Evolutionary conservation across 2,113 vertebrate genomes (phyloP), one percentile per base, ranked within the genome.

Genomic region (Paracanthobrama guichenoti): DNA sequence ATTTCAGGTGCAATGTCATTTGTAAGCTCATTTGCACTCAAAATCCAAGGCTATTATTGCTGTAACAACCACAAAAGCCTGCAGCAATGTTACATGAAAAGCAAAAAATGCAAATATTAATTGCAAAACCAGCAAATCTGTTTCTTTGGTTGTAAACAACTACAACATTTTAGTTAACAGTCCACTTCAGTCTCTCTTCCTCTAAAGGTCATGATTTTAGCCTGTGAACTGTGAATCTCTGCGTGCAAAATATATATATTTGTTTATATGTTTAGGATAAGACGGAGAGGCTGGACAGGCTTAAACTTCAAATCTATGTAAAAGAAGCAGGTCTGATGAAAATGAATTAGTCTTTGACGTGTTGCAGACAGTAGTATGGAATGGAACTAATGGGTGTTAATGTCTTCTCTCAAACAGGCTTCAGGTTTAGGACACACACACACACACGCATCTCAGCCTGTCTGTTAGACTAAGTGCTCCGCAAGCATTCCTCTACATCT

Each of bases 1-100:
- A 35, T 76, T 78, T 78, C 22, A 62, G 39, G 44, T 44, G 39
- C 26, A 11, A 26, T 62, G n/a, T 79, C 35, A 62, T 26, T 77
- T 46, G 31, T 18, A 11, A 86, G 2, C 10, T 64, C 6, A 62
- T 76, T 72, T 62, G 55, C 24, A 80, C 39, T 73, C 48, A 39
- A 69, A 82, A 18, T 35, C 59, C 71, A 71, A 50, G 6, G 20
- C 53, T 67, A 84, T 5, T 50, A 59, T 57, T 59, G 16, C 11
- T 83, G 71, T 44, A 84, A 57, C 46, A 81, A 72, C 39, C 78
- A 55, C 42, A 69, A 85, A 84, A 81, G 50, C 62, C 64, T 39
- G 7, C 48, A 82, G 26, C 10, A 26, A 66, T 81, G 78, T 71
- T 87, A 44, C 50, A 44, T 81, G 24, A 55, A 71, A 76, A 84